Evolutionary conservation across 2,888 invertebrate genomes (phyloP), one percentile per base, ranked within the genome.

Genomic region (Drosophila aldrichi): DNA sequence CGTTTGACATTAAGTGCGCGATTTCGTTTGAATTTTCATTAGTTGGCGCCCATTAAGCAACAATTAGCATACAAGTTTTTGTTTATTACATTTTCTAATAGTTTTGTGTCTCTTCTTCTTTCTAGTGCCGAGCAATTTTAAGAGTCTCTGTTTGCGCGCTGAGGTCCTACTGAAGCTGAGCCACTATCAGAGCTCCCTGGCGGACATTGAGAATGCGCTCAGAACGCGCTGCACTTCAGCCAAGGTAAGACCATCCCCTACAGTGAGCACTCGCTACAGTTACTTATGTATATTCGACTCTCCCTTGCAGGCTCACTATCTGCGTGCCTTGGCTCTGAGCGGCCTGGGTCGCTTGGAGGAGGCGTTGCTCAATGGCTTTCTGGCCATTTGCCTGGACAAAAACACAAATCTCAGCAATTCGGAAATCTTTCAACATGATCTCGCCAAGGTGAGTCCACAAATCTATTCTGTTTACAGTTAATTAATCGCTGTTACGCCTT

Each of bases 191-290:
- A 95, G 95, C 80, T 95, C 96, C 29, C 92, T 96, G 69, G 93
- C 94, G 62, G 96, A 96, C 91, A 95, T 96, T 71, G 95, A 95
- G 82, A 93, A 93, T 77, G 95, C 95, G 32, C 93, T 95, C 57
- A 94, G 94, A 79, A 91, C 94, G 63, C 94, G 95, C 76, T 95
- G 96, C 54, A 94, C 94, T 77, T 96, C 96, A 94, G 94, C 95
- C 72, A 96, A 96, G 94, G 96, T 95, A 91, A 61, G 75, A 51
- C 0, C 0, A 0, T 0, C 0, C 12, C 1, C 1, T 34, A 52
- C 48, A 74, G 41, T 57, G 0, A 29, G 6, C 43, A 54, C 29
- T 18, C 32, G 43, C 68, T 61, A 69, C 29, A 41, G 49, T 8
- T 3, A 1, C 10, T 9, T 7, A 57, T 0, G 8, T 7, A 57